phyloP scores from a whole-genome alignment of 2,888 invertebrate genomes.

The Dendrolimus pini region DNA sequence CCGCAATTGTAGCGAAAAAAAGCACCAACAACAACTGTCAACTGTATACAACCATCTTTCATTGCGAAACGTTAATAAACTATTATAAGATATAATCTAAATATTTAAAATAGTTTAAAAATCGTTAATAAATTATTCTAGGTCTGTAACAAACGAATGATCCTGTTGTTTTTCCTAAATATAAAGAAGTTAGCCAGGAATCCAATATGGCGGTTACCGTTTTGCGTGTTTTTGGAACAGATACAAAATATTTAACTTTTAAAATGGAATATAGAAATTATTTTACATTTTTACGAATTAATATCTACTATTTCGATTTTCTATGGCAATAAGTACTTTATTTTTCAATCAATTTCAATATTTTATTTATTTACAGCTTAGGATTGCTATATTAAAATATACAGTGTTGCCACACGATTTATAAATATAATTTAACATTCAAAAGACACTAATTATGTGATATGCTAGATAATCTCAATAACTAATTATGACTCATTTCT shows the following conservation, averaged over 20 bases:
- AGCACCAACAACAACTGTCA: too few species aligned
- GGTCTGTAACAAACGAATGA: too few species aligned
- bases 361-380: neutral
- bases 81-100: too few species aligned
- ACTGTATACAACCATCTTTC: too few species aligned
- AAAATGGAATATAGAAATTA: neutral
- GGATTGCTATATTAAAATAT: slow-evolving; percentile 8
- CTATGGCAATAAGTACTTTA: neutral
- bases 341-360: neutral
- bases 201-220: neutral
- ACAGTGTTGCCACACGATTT: slow-evolving; percentile 2
- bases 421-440: slow-evolving; percentile 6
- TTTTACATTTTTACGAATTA: neutral
- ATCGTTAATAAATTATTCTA: too few species aligned
- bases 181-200: too few species aligned
- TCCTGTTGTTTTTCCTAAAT: too few species aligned
- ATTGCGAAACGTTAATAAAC: too few species aligned
- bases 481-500: slow-evolving; percentile 1
- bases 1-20: too few species aligned
- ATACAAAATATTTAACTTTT: neutral
- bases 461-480: neutral
- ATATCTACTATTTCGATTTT: too few species aligned
- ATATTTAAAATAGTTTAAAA: too few species aligned
- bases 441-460: neutral
- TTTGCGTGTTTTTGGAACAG: neutral